Base-by-base conservation (phyloP, 2,113 vertebrate species). In the Epinephelus moara region DNA sequence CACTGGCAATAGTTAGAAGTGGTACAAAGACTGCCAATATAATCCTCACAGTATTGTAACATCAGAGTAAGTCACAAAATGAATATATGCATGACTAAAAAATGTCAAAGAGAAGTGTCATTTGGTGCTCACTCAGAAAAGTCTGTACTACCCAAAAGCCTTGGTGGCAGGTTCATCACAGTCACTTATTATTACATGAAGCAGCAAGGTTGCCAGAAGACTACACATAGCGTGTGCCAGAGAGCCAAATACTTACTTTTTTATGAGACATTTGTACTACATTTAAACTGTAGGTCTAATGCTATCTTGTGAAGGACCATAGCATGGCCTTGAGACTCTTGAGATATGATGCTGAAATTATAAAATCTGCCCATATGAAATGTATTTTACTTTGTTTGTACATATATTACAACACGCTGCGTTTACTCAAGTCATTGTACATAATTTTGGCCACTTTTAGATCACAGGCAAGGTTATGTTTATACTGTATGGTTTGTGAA, bases 141-240 rank as follows among this genome's bases (percentile, higher is more conserved):
- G 33, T 30, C 18, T 57, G 63, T 62, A 13, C 49, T 52, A 27
- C 11, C 68, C 70, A 40, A 69, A 78, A 76, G 60, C 40, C 6
- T 72, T 59, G 18, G 37, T 68, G 76, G 33, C 37, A 80, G 69
- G 69, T 75, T 80, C 75, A 63, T 61, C 55, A 79, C n/a, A 40
- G 59, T 69, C 27, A 47, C 71, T 80, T 68, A 87, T 64, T 80
- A 72, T 85, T 73, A 72, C 70, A 87, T 71, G 69, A 82, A 25
- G 30, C 56, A 21, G 21, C 19, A 59, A 55, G n/a, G 7, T 30
- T 83, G 75, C 81, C 79, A 82, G 68, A 52, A 83, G 70, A 49
- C 67, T 59, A 70, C 77, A 81, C 18, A 61, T 14, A 73, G 40
- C 7, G 4, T 72, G 75, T 52, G 18, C 67, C 59, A 23, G 56